Base-by-base conservation (phyloP, 1,140 invertebrate species). In the Copidosoma floridanum region DNA sequence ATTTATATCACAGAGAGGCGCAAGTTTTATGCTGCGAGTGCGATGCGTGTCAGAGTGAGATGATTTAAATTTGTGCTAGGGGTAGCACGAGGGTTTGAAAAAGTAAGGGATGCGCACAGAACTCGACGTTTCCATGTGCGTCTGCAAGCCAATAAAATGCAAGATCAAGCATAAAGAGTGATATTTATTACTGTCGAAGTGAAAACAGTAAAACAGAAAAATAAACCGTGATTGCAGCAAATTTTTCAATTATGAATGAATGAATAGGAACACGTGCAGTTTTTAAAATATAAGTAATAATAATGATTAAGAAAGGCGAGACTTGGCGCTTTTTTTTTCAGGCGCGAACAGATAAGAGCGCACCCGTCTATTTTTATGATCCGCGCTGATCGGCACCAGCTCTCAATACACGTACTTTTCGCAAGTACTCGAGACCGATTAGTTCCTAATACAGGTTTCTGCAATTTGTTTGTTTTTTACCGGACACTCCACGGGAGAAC, bases 151-250 rank as follows among this genome's bases (percentile, higher is more conserved):
- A 79, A 80, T 79, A 71, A 73, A 79, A 56, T 56, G 53, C 53
- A 62, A 77, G 72, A 75, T 78, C 75, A 78, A 76, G n/a, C n/a
- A n/a, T n/a, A n/a, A 73, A 76, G 72, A 79, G 73, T 78, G 76
- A 78, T 77, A 75, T 78, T 78, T 79, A 80, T 76, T 74, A 75
- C 75, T 75, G 72, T 77, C n/a, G 37, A 46, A 26, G 16, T 74
- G 77, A 72, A 78, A 76, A 75, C 72, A 70, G 65, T 32, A 27
- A 23, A 61, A 61, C 44, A 32, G 44, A 40, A 50, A 47, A 46
- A 20, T 67, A 78, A 75, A 75, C 72, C 74, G 77, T 79, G 75
- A 79, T 79, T 75, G 75, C 76, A 78, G 75, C 75, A 71, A 68
- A 76, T 77, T 76, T 68, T n/a, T n/a, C n/a, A 76, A 76, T 72